Evolutionary conservation across 2,797 vertebrate genomes (phyloP), one percentile per base, ranked within the genome.

Genomic region (Characodon lateralis): DNA sequence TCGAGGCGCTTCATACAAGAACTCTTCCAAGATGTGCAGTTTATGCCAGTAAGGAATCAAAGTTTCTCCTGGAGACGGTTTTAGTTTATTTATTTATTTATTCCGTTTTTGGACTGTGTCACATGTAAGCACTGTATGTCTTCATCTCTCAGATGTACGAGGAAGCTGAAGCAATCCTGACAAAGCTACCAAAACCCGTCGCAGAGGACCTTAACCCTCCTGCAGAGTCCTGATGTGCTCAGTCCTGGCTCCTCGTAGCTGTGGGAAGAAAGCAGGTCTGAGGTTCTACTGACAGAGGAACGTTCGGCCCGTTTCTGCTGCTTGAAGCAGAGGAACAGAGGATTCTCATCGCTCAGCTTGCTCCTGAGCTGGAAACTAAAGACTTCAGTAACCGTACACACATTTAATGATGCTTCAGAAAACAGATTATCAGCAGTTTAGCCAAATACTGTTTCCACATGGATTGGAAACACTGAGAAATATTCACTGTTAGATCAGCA

Each of bases 1-100:
- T 98, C 98, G 20, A 96, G 98, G 76, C 97, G 98, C 72, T 99
- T 99, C 93, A 98, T 99, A 92, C 98, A 99, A 91, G 98, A 99
- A 80, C 96, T 99, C 14, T 99, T 99, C 93, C 98, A 99, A 81
- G 98, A 99, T 78, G 98, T 99, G 83, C 98, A 99, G 85, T 99
- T 99, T 92, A 95, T 97, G 94, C 97, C 97, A 87, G 98, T 99
- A 94, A 96, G 88, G 72, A 24, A 35, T 48, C 0, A 8, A 24
- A 28, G 20, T 6, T 14, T 31, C 35, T 35, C 26, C 26, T 35
- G 53, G 0, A 7, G 18, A 35, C 12, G 63, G 13, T 28, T 6
- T 31, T 0, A 43, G 53, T 76, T 76, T 1, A 24, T 56, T 56
- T n/a, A 9, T 56, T n/a, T 8, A 3, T 7, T 24, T 51, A 18